phyloP scores from a whole-genome alignment of 2,888 invertebrate genomes.

The Drosophila eohydei region DNA sequence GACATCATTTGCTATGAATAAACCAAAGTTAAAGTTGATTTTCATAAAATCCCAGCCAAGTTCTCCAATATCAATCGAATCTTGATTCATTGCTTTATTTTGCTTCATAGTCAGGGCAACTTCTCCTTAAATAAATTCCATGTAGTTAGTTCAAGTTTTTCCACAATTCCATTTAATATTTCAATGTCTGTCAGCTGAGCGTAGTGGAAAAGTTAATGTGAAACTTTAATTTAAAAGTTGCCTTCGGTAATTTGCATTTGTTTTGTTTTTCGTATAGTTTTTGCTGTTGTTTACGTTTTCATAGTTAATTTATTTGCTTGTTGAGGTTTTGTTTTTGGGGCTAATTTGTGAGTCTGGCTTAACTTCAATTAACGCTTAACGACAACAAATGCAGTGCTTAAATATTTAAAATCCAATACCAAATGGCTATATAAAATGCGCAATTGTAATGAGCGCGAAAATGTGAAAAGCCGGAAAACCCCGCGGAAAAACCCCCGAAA shows the following conservation, averaged over 20 bases:
- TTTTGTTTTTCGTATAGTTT: neutral
- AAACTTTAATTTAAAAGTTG: constrained; percentile 3
- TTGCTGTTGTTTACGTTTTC: neutral
- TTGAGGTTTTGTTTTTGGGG: constrained; percentile 24
- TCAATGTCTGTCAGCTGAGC: neutral
- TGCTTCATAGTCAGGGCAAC: neutral
- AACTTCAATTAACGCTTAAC: constrained; percentile 58
- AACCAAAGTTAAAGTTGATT: neutral
- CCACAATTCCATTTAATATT: neutral
- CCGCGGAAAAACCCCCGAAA: constrained; percentile 11
- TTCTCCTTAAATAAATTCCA: neutral
- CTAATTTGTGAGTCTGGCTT: constrained; percentile 34
- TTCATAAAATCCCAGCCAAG: neutral
- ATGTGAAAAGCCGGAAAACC: constrained; percentile 19
- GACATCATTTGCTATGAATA: no score
- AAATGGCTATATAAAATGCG: constrained; percentile 69
- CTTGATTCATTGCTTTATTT: neutral
- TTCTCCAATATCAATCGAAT: neutral
- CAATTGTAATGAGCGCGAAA: constrained; percentile 52
- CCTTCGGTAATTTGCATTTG: constrained; percentile 4
- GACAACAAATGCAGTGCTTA: constrained; percentile 61
- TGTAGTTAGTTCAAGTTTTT: neutral
- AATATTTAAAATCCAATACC: constrained; percentile 72
- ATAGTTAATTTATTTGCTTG: constrained; percentile 12
- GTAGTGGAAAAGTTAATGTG: neutral